Percentiles rank a stretch among this genome's conserved stretches.
phyloP scores from a whole-genome alignment of 2,888 invertebrate species.

The Chloroclysta siterata region DNA sequence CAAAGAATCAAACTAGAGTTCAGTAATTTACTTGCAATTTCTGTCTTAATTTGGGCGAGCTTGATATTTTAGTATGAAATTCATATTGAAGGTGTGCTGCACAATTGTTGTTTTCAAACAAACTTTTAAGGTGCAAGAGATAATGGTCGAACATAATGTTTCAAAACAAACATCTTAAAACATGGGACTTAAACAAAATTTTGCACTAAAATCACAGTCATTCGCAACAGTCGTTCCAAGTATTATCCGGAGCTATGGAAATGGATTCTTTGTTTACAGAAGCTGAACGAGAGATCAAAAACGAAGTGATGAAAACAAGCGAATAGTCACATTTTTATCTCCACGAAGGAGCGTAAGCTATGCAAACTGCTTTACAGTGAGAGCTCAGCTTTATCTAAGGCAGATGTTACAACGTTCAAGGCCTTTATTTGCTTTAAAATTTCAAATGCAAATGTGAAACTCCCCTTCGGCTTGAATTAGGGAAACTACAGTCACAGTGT shows the following conservation, averaged over 20 bases:
- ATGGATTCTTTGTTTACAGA: constrained; percentile 34
- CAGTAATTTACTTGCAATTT: too few species aligned
- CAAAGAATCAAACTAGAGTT: too few species aligned
- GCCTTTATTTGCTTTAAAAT: constrained; percentile 70
- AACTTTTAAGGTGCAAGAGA: too few species aligned
- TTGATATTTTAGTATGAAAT: too few species aligned
- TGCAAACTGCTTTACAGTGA: constrained; percentile 61
- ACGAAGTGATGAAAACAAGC: constrained; percentile 48
- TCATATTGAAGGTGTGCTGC: too few species aligned
- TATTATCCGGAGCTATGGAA: constrained; percentile 26
- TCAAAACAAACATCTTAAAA: background rate
- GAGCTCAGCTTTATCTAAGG: constrained; percentile 60
- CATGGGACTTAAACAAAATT: background rate
- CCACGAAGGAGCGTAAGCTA: constrained; percentile 50
- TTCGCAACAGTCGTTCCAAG: constrained; percentile 16
- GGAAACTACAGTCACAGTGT: constrained; percentile 5
- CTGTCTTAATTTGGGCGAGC: too few species aligned
- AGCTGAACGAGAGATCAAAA: constrained; percentile 31
- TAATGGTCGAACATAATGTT: background rate
- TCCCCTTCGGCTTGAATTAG: constrained; percentile 50
- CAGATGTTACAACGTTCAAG: constrained; percentile 56
- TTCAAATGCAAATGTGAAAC: constrained; percentile 72
- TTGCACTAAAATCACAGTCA: constrained; percentile 11
- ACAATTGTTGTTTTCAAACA: too few species aligned
- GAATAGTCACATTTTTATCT: constrained; percentile 65